Evolutionary conservation across 2,888 invertebrate genomes (phyloP).

Genomic region (Panorpa germanica): DNA sequence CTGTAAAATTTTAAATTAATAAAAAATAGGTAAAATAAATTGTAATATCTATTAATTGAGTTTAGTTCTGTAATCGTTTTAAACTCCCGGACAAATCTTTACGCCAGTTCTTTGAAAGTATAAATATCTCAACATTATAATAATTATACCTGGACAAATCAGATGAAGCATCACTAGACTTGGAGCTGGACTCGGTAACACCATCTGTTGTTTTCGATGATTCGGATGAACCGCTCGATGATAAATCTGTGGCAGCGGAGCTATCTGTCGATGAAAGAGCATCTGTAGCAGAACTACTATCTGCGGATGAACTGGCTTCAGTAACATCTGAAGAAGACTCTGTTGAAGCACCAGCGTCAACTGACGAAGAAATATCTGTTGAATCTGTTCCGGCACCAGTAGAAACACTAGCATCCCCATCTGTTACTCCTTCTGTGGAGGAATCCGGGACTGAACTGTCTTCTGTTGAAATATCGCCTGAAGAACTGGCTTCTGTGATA

Average conservation of each 20-base stretch:
- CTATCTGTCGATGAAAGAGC: constrained; percentile 10
- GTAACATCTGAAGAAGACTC: constrained; percentile 11
- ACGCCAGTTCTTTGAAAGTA: no score
- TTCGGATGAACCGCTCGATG: no score
- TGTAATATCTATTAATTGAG: no score
- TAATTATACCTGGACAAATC: no score
- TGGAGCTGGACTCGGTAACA: constrained; percentile 8
- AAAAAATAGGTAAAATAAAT: no score
- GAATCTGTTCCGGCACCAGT: constrained; percentile 7
- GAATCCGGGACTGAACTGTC: not conserved
- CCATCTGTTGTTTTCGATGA: constrained; percentile 13
- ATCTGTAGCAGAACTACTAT: constrained; percentile 13
- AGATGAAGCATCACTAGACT: no score
- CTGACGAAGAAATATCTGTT: constrained; percentile 6
- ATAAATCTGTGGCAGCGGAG: constrained; percentile 4
- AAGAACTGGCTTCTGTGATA: not conserved
- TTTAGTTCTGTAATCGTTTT: no score
- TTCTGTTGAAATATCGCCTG: constrained; percentile 1
- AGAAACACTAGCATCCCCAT: constrained; percentile 1
- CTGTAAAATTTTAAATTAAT: not conserved
- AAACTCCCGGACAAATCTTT: no score
- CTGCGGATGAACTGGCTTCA: constrained; percentile 15
- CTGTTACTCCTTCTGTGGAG: not conserved
- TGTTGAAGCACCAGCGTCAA: not conserved
- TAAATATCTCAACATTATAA: no score